Evolutionary conservation across 2,797 vertebrate species (phyloP).

Genomic region (Centroberyx gerrardi): DNA sequence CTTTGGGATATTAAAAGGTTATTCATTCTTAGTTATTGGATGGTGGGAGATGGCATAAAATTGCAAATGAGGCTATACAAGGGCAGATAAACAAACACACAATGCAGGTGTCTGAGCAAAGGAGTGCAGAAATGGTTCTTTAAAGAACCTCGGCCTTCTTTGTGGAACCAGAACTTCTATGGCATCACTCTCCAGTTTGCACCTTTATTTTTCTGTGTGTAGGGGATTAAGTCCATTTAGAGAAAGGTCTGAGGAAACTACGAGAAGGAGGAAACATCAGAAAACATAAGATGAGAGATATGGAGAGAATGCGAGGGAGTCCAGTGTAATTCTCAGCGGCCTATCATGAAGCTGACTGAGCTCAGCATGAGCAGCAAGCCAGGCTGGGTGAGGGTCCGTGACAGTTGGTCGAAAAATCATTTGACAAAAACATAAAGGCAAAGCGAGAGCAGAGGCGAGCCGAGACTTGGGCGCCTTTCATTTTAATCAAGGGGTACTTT

Average conservation of each 20-base stretch:
- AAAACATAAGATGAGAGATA: slow-evolving; percentile 22
- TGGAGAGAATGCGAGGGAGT: slow-evolving; percentile 9
- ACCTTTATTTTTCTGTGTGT: too few species aligned
- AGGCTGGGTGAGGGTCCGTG: slow-evolving; percentile 2
- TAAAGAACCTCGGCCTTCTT: too few species aligned
- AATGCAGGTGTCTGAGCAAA: too few species aligned
- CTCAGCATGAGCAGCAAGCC: slow-evolving; percentile 10
- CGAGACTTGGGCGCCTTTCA: background rate
- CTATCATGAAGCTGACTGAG: slow-evolving; percentile 33
- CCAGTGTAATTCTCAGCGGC: slow-evolving; percentile 12
- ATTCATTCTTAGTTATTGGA: too few species aligned
- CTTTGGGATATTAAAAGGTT: too few species aligned
- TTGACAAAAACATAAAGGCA: slow-evolving; percentile 11
- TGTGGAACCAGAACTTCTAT: too few species aligned
- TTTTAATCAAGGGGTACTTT: background rate
- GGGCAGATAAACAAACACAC: too few species aligned
- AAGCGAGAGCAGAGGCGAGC: background rate
- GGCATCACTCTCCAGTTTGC: too few species aligned
- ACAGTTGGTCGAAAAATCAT: slow-evolving; percentile 14
- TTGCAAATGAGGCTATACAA: too few species aligned
- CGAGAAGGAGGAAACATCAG: slow-evolving; percentile 10
- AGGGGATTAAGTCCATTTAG: background rate
- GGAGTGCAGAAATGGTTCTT: too few species aligned
- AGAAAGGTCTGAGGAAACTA: slow-evolving; percentile 8
- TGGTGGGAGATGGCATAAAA: too few species aligned